phyloP scores from a whole-genome alignment of 2,113 vertebrate genomes.

The Heptranchias perlo region DNA sequence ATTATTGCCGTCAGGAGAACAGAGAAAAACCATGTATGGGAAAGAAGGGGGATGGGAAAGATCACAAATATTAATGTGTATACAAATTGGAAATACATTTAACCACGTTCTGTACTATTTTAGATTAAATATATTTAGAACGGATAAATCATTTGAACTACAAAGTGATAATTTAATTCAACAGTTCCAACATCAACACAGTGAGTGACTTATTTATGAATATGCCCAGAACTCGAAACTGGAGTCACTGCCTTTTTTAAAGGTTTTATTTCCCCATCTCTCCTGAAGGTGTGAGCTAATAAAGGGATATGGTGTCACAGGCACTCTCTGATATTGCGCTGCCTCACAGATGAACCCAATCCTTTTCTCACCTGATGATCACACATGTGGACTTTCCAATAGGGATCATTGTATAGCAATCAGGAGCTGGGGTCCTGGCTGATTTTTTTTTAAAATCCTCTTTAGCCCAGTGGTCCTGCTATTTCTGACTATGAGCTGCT shows the following conservation, averaged over 20 bases:
- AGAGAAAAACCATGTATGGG: background rate
- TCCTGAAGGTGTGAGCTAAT: background rate
- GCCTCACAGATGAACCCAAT: background rate
- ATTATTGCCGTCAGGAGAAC: background rate
- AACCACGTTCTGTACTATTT: background rate
- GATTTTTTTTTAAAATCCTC: background rate
- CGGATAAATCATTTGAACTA: background rate
- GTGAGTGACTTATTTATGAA: background rate
- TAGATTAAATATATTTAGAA: background rate
- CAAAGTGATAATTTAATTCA: background rate
- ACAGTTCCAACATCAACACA: background rate
- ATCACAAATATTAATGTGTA: background rate
- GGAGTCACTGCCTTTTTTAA: background rate
- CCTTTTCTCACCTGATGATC: background rate
- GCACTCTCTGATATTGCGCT: background rate
- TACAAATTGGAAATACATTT: background rate
- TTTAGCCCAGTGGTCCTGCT: background rate
- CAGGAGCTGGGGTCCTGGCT: background rate
- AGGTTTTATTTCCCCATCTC: background rate
- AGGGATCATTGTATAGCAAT: background rate
- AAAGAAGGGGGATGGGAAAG: background rate
- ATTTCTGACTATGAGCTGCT: background rate
- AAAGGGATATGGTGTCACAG: background rate
- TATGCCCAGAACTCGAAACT: background rate
- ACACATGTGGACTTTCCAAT: background rate